These are phyloP conservation scores for Xylocampa areola DNA, from an alignment of 2,888 invertebrate genomes.

Conservation along the genomic window DNA sequence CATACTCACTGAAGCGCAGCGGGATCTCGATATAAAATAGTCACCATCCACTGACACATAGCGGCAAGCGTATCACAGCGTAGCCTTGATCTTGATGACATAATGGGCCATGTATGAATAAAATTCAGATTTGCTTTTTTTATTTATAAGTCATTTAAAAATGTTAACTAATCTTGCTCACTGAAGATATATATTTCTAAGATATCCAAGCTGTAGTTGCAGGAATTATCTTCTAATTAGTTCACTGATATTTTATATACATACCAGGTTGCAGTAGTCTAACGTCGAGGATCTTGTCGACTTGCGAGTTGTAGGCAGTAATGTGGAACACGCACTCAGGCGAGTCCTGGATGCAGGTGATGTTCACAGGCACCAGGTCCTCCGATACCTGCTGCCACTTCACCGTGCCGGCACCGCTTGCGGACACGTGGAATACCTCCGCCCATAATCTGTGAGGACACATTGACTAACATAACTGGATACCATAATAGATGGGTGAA, in stretches of 20 bases:
- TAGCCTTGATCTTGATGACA: too few relatives aligned
- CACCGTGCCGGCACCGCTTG: conserved; percentile 97
- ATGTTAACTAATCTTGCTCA: too few relatives aligned
- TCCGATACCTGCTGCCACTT: conserved; percentile 99
- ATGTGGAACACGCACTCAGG: conserved; percentile 99
- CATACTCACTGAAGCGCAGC: too few relatives aligned
- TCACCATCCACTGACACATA: too few relatives aligned
- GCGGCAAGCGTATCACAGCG: too few relatives aligned
- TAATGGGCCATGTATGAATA: too few relatives aligned
- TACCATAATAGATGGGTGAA: neutral
- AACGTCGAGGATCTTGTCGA: conserved; percentile 99
- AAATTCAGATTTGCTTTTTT: too few relatives aligned
- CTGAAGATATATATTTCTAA: too few relatives aligned
- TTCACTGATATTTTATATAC: conserved; percentile 37
- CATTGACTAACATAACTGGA: conserved; percentile 1
- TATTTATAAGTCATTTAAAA: too few relatives aligned
- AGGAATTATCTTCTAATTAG: too few relatives aligned
- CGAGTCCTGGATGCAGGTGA: conserved; percentile 98
- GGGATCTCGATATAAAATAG: too few relatives aligned
- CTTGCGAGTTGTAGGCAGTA: conserved; percentile 99
- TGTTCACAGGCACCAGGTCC: conserved; percentile 99
- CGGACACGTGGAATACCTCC: conserved; percentile 99
- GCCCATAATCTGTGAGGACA: conserved; percentile 96
- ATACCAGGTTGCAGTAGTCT: conserved; percentile 98
- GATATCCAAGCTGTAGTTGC: too few relatives aligned